phyloP scores from a whole-genome alignment of 2,797 vertebrate genomes.

The Taenioides sp. region DNA sequence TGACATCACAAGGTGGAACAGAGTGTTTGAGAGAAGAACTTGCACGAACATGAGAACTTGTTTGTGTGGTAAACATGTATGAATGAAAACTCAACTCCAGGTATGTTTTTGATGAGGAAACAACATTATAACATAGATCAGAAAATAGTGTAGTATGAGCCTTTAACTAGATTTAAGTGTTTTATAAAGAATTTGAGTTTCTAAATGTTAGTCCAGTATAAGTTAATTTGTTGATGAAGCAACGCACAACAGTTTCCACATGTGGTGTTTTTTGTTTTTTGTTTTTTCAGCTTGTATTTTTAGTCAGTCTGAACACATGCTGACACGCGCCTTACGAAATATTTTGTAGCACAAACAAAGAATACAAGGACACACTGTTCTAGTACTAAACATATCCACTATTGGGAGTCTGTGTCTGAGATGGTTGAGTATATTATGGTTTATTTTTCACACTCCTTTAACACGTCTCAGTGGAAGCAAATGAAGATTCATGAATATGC shows the following conservation, averaged over 20 bases:
- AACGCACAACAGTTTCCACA: conserved; percentile 3
- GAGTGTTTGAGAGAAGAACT: too few relatives aligned
- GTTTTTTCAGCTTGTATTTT: conserved; percentile 5
- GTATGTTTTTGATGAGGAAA: too few relatives aligned
- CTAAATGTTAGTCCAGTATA: not conserved
- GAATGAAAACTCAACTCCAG: too few relatives aligned
- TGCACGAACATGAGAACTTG: too few relatives aligned
- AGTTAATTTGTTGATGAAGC: not conserved
- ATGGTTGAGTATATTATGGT: not conserved
- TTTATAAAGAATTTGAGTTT: too few relatives aligned
- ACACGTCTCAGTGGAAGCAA: conserved; percentile 4
- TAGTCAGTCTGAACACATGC: conserved; percentile 2
- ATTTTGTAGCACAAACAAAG: not conserved
- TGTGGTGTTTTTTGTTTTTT: not conserved
- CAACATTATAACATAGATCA: too few relatives aligned
- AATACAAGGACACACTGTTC: conserved; percentile 9
- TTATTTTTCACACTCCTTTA: not conserved
- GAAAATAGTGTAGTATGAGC: too few relatives aligned
- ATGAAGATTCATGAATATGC: not conserved
- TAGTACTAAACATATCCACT: not conserved
- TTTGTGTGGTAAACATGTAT: too few relatives aligned
- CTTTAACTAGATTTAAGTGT: too few relatives aligned
- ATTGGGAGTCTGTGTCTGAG: not conserved
- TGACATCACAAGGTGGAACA: too few relatives aligned
- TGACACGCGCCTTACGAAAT: not conserved